Evolutionary conservation across 2,797 vertebrate species (phyloP).

Genomic region (Poeciliopsis paucimaculata): DNA sequence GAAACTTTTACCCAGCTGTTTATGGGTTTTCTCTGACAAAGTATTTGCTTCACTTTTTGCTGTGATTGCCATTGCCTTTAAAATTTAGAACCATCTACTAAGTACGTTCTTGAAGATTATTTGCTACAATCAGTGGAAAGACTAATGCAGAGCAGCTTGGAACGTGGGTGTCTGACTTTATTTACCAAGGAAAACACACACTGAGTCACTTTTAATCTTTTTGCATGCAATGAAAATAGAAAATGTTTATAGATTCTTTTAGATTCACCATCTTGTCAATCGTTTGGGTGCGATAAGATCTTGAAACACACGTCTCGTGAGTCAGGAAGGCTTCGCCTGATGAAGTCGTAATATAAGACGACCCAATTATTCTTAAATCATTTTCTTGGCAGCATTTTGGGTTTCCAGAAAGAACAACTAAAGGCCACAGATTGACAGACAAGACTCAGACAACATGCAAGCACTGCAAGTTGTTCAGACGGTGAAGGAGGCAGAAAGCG

Average conservation of each 20-base stretch:
- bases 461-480: neutral
- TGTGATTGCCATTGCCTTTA: neutral
- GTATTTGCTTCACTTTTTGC: neutral
- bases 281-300: neutral
- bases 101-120: neutral
- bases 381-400: neutral
- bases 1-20: neutral
- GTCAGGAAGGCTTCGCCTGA: neutral
- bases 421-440: neutral
- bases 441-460: neutral
- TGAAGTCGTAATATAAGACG: neutral
- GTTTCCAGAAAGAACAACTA: neutral
- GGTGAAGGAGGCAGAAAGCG: neutral
- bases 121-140: neutral
- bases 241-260: neutral
- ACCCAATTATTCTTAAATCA: neutral
- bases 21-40: neutral
- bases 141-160: neutral
- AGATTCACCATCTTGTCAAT: neutral
- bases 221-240: neutral
- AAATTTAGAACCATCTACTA: neutral
- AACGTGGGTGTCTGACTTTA: neutral
- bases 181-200: neutral
- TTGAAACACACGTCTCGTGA: neutral
- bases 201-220: neutral